These are phyloP conservation scores for Galbula dea DNA, from an alignment of 2,113 vertebrate genomes.

Conservation along the genomic window DNA sequence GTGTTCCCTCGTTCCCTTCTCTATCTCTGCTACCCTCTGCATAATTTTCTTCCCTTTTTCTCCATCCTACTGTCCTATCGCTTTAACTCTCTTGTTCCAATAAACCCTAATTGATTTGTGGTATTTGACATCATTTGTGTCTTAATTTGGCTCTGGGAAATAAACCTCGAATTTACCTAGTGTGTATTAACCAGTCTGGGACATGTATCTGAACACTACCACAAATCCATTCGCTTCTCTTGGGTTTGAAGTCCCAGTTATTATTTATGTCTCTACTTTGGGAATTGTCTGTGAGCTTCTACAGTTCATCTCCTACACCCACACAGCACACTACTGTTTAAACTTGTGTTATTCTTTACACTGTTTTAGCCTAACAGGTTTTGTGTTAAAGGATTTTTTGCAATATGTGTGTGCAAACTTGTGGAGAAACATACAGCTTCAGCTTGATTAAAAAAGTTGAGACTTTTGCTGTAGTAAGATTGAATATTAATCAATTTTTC, in stretches of 20 bases:
- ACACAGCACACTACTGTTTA: background rate
- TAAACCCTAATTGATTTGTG: too few species aligned
- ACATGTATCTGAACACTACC: background rate
- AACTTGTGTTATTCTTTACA: background rate
- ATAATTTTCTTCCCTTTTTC: too few species aligned
- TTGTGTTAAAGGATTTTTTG: background rate
- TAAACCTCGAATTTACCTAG: too few species aligned
- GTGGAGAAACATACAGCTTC: background rate
- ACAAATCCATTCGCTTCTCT: background rate
- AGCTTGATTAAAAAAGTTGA: background rate
- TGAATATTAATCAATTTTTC: background rate
- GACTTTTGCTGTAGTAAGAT: background rate
- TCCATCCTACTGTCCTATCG: too few species aligned
- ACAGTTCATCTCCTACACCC: background rate
- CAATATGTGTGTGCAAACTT: background rate
- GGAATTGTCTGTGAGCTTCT: background rate
- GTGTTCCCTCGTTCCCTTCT: too few species aligned
- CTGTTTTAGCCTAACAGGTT: background rate
- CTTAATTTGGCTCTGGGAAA: too few species aligned
- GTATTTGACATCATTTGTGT: too few species aligned
- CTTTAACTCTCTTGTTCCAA: too few species aligned
- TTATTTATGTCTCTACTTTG: background rate
- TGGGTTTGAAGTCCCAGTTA: background rate
- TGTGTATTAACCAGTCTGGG: too few species aligned
- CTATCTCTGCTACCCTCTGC: too few species aligned